Conservation (phyloP, 2,113 vertebrate genomes). For the Chrysemys picta region DNA sequence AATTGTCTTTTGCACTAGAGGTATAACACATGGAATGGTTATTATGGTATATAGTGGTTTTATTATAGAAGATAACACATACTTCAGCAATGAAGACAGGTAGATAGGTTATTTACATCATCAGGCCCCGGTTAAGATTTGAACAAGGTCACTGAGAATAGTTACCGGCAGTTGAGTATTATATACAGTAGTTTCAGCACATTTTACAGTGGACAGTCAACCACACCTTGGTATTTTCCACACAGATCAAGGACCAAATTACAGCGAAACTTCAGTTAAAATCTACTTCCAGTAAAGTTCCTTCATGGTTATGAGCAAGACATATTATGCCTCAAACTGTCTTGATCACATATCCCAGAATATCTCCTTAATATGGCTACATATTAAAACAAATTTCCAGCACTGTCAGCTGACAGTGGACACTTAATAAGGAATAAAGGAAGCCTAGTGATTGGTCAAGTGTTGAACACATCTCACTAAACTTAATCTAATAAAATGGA, state of each 20-base stretch:
- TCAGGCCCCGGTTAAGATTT: background rate
- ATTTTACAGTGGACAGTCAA: background rate
- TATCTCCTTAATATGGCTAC: background rate
- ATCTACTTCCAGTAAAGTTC: background rate
- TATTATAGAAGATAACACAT: background rate
- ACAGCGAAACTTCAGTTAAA: background rate
- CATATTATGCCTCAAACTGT: background rate
- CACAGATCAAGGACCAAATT: background rate
- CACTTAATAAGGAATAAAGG: background rate
- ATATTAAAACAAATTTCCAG: background rate
- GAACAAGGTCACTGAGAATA: background rate
- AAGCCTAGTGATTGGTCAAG: background rate
- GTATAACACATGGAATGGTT: background rate
- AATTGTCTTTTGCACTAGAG: fast-evolving
- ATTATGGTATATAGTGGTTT: background rate
- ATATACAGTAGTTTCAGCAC: background rate
- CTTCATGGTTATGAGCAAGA: fast-evolving
- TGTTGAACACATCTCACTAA: background rate
- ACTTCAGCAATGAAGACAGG: background rate
- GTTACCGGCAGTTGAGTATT: background rate
- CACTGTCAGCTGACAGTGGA: background rate
- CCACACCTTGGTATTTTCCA: background rate
- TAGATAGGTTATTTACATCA: background rate
- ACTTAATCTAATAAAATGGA: background rate
- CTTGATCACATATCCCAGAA: background rate